phyloP scores from a whole-genome alignment of 30 jellyfish, hydroid and myxozoan species.

The Hydractinia echinata region DNA sequence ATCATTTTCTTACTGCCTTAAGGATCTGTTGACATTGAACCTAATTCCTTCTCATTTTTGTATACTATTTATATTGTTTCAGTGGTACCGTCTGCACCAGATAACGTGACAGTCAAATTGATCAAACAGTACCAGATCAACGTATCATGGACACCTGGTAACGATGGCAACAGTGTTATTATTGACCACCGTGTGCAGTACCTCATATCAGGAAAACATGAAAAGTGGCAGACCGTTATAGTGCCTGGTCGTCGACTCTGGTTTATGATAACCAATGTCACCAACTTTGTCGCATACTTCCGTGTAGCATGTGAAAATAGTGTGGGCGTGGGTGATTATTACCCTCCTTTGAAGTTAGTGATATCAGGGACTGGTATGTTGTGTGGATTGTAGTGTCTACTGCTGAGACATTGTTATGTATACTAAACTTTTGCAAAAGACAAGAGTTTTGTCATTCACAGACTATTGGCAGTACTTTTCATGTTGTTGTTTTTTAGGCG shows the following conservation, averaged over 20 bases:
- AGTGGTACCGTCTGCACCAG: constrained; percentile 79
- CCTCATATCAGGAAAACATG: constrained; percentile 28
- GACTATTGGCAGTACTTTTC: neutral
- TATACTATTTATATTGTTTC: neutral
- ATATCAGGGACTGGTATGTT: constrained; percentile 51
- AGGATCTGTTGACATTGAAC: neutral
- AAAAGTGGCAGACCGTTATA: neutral
- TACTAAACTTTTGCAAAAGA: neutral
- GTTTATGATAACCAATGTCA: constrained; percentile 14
- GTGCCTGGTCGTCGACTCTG: constrained; percentile 38
- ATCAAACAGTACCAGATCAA: constrained; percentile 42
- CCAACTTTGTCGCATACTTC: constrained; percentile 16
- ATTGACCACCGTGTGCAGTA: constrained; percentile 42
- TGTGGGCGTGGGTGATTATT: constrained; percentile 59
- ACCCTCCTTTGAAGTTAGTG: constrained; percentile 46
- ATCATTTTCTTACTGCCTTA: constrained; percentile 1
- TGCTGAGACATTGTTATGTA: neutral
- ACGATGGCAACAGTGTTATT: constrained; percentile 57
- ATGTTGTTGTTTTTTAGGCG: constrained; percentile 9
- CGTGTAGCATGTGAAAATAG: constrained; percentile 73
- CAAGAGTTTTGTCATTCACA: neutral
- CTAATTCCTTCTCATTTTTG: neutral
- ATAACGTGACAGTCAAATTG: constrained; percentile 20
- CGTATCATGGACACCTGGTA: constrained; percentile 68
- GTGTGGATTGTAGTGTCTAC: neutral